Evolutionary conservation across 2,113 vertebrate species (phyloP), one percentile per base, ranked within the genome.

Genomic region (Sardina pilchardus): DNA sequence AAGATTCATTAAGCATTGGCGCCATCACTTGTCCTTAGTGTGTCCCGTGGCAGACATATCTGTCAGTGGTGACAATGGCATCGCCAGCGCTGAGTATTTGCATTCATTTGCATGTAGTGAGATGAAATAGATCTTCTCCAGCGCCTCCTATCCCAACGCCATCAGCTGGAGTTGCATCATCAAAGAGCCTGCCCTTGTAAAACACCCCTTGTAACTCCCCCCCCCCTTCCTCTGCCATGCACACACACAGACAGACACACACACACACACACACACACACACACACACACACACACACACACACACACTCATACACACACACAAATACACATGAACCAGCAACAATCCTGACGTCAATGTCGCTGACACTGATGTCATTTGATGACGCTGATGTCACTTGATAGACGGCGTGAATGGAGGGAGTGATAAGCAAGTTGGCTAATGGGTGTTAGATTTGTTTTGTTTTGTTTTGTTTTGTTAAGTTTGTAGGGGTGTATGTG

Each of bases 71-170:
- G 19, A 71, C 39, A n/a, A 19, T 34, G n/a, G 17, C 26, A 2
- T 8, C 53, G 30, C 63, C 71, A 36, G 14, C 17, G 21, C 39
- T 34, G 21, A 36, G 16, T 5, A 26, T 81, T 80, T 67, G 6
- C 85, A 12, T 75, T 26, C 42, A n/a, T 86, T 86, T 83, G 81
- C 85, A 19, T 83, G 71, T 59, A 82, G 50, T 50, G 34, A 67
- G 26, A 24, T 48, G 14, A 67, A 63, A 85, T 43, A 30, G 42
- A 47, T 67, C 48, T 17, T 82, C 48, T 86, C 17, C 56, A 82
- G 19, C 14, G 1, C 39, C 16, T 67, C 50, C 14, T 59, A n/a
- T 43, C 39, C 36, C 84, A 67, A 30, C 10, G n/a, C 63, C 63
- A 26, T 2, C 63, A 1, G 26, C 63, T 67, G 7, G 10, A 21